Evolutionary conservation across 2,888 invertebrate genomes (phyloP), one percentile per base, ranked within the genome.

Genomic region (Rhorus exstirpatorius): DNA sequence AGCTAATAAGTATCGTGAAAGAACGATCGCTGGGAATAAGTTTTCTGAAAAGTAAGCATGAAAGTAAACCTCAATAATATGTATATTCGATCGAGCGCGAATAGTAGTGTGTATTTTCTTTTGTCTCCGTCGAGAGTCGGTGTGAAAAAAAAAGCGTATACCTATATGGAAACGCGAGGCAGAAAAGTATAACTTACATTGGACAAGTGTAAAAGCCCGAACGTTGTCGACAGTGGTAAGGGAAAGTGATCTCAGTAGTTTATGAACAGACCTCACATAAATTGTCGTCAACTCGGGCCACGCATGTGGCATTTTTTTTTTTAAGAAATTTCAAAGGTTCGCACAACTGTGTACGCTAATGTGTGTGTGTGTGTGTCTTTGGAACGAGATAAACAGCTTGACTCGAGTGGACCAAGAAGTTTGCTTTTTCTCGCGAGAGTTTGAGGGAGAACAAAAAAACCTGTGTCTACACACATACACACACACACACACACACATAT

Each of bases 251-350:
- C 86, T 86, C 80, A 82, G 10, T 90, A 92, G 90, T 92, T 93
- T 92, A 93, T 92, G 92, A 93, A 92, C 93, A 91, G 89, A 90
- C 89, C 91, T 91, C 91, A 92, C 92, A 93, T 93, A 93, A 93
- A 93, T 93, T 93, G 92, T 93, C 92, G 71, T 53, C 60, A 38
- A 58, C 35, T 26, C 26, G 63, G 26, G 58, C 17, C 38, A 21
- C 38, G 71, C 24, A 46, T 58, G 75, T 31, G 91, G 89, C 89
- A 91, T n/a, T n/a, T n/a, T n/a, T n/a, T 92, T 93, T 92, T 93
- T 93, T 92, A 93, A 93, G 93, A 93, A 92, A 93, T 93, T 93
- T 93, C 91, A 91, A 89, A 92, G 90, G 91, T 90, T 89, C 91
- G 88, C 71, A 55, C 53, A 41, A 8, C 14, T 21, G 4, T 26